Conservation (phyloP, 2,797 vertebrate genomes). For the Pseudopleuronectes americanus region DNA sequence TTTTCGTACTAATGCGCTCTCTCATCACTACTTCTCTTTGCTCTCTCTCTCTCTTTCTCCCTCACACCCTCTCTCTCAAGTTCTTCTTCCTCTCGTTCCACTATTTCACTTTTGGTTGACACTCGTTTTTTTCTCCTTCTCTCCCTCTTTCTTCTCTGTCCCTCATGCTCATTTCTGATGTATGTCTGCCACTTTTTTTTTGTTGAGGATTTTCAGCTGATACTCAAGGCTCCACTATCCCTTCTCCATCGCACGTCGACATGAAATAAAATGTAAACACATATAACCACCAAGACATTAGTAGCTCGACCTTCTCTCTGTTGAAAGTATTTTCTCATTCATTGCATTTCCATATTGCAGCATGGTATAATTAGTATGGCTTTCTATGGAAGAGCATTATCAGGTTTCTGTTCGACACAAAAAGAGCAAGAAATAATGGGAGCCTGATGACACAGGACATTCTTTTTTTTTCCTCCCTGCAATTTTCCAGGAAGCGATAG, state of each 20-base stretch:
- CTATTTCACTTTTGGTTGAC: conserved; percentile 65
- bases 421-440: conserved; percentile 45
- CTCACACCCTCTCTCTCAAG: conserved; percentile 41
- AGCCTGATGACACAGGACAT: conserved; percentile 58
- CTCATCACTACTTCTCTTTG: conserved; percentile 68
- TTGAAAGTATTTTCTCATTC: conserved; percentile 56
- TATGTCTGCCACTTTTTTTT: conserved; percentile 52
- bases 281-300: conserved; percentile 58
- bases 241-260: conserved; percentile 24
- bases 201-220: conserved; percentile 57
- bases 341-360: conserved; percentile 62
- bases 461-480: conserved; percentile 37
- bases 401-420: conserved; percentile 55
- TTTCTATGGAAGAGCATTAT: conserved; percentile 54
- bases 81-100: conserved; percentile 56
- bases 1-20: conserved; percentile 71
- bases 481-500: conserved; percentile 38
- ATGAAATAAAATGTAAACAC: conserved; percentile 58
- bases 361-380: conserved; percentile 63
- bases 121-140: conserved; percentile 56
- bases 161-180: conserved; percentile 49
- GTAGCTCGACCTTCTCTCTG: conserved; percentile 67
- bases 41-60: conserved; percentile 30
- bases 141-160: conserved; percentile 39
- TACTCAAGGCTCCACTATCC: conserved; percentile 33